Evolutionary conservation across 2,113 vertebrate genomes (phyloP), one percentile per base, ranked within the genome.

Genomic region (Microtus pennsylvanicus): DNA sequence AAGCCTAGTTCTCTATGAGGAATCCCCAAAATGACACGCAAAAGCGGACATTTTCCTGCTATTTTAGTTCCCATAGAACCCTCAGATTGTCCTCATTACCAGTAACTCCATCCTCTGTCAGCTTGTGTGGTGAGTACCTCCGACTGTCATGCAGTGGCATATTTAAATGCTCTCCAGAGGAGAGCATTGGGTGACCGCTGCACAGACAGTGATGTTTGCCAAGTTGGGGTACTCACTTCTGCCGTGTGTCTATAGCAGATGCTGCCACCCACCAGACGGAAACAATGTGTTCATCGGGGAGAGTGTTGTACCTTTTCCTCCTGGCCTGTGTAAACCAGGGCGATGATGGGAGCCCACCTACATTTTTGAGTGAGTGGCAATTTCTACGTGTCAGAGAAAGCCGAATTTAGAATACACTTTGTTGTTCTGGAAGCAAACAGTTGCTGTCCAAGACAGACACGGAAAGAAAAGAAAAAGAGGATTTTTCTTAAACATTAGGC

Each of bases 81-180:
- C 77, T 90, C 3, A 5, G 72, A 38, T 91, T 88, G 45, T 87
- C 85, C 77, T 96, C 50, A 81, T 8, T 92, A 96, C 81, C 81
- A 82, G 78, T 86, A 87, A 83, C 63, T 89, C 78, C 90, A 19
- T 28, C 52, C 26, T 83, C 42, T 22, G 6, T 93, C 35, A 93
- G 82, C 28, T 93, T 89, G 33, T 63, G 77, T 47, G 88, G 87
- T 58, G 28, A 45, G 77, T 28, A n/a, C 58, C 88, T 38, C 33
- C 75, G 78, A 4, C 21, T n/a, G 26, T 90, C 81, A 72, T 38
- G 75, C 83, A 86, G 67, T 47, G 38, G 45, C 86, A 58, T 74
- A n/a, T 87, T 94, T 87, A 96, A 86, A 94, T 87, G 61, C 58
- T 88, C 58, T 74, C 86, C 72, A n/a, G 33, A 81, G 87, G 72